Evolutionary conservation across 2,113 vertebrate species (phyloP).

Genomic region (Rattus norvegicus): GRCr8 NC_086032.1:40441501-40442000

Average conservation of each 20-base stretch:
- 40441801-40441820: neutral
- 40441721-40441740: neutral
- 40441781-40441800: neutral
- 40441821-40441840: neutral
- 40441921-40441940: neutral
- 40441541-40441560: neutral
- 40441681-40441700: neutral
- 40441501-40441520: neutral
- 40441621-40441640: neutral
- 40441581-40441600: neutral
- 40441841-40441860: neutral
- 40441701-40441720: neutral
- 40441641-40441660: neutral
- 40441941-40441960: neutral
- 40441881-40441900: neutral
- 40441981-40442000: neutral
- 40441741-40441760: conserved; percentile 9
- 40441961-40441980: neutral
- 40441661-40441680: neutral
- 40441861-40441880: neutral
- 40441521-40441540: neutral
- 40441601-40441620: neutral
- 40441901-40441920: neutral
- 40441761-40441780: neutral
- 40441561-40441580: neutral